Evolutionary conservation across 2,888 invertebrate genomes (phyloP).

Genomic region (Amphipoea lucens): DNA sequence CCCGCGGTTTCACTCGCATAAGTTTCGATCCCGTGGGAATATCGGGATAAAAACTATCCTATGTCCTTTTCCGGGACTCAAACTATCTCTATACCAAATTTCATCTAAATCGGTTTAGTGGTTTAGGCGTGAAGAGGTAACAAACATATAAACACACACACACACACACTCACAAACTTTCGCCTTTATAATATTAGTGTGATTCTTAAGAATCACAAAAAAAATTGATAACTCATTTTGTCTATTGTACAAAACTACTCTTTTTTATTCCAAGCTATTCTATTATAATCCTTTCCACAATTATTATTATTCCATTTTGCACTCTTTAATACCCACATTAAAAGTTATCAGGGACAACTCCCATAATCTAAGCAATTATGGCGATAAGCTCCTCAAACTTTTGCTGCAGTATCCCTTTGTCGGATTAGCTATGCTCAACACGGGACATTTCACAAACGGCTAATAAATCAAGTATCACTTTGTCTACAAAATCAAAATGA

Average conservation of each 20-base stretch:
- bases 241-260: neutral
- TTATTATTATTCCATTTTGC: neutral
- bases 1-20: no score
- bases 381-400: constrained; percentile 28
- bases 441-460: constrained; percentile 4
- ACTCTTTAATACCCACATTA: neutral
- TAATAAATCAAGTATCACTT: neutral
- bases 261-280: neutral
- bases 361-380: constrained; percentile 30
- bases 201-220: neutral
- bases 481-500: neutral
- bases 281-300: no score
- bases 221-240: neutral
- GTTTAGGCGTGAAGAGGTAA: no score
- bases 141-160: no score
- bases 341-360: constrained; percentile 10
- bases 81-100: no score
- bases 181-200: no score
- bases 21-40: no score
- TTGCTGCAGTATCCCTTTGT: constrained; percentile 28
- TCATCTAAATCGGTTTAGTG: no score
- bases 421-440: constrained; percentile 7
- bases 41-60: no score
- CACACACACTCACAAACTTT: no score
- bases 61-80: no score